phyloP scores from a whole-genome alignment of 2,888 invertebrate species.

The Cordilura impudica region DNA sequence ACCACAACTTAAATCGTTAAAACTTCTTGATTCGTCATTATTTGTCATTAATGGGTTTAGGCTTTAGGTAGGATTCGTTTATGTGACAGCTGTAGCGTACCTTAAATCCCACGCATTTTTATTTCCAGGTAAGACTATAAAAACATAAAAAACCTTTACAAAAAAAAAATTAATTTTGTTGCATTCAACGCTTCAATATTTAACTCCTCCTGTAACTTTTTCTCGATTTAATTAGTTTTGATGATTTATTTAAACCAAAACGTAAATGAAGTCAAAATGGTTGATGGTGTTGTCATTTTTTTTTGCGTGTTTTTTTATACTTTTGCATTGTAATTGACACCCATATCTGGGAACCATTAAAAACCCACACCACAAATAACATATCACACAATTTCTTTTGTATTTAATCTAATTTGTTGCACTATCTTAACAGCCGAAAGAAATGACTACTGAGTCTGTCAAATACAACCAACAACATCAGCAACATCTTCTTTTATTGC shows the following conservation, averaged over 20 bases:
- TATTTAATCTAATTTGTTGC: constrained; percentile 62
- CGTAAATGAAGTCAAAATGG: constrained; percentile 50
- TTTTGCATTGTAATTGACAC: constrained; percentile 59
- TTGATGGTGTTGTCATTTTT: constrained; percentile 31
- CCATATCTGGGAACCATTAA: constrained; percentile 60
- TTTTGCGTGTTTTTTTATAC: background rate
- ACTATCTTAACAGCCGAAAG: constrained; percentile 54
- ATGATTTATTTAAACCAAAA: constrained; percentile 59
- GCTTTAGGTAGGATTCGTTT: constrained; percentile 27
- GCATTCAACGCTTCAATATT: background rate
- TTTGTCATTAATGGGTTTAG: constrained; percentile 4
- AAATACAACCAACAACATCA: constrained; percentile 44
- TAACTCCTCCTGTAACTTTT: constrained; percentile 44
- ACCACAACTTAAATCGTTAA: background rate
- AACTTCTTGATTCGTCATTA: background rate
- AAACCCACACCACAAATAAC: constrained; percentile 56
- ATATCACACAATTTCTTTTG: constrained; percentile 34
- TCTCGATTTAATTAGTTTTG: constrained; percentile 60
- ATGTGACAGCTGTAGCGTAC: constrained; percentile 37
- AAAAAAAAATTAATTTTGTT: background rate
- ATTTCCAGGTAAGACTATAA: background rate
- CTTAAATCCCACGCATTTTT: constrained; percentile 56
- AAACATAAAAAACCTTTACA: constrained; percentile 9
- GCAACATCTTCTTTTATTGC: constrained; percentile 40
- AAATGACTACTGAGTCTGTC: constrained; percentile 51